Evolutionary conservation across 2,888 invertebrate species (phyloP).

Genomic region (Philhelius pedissequus): DNA sequence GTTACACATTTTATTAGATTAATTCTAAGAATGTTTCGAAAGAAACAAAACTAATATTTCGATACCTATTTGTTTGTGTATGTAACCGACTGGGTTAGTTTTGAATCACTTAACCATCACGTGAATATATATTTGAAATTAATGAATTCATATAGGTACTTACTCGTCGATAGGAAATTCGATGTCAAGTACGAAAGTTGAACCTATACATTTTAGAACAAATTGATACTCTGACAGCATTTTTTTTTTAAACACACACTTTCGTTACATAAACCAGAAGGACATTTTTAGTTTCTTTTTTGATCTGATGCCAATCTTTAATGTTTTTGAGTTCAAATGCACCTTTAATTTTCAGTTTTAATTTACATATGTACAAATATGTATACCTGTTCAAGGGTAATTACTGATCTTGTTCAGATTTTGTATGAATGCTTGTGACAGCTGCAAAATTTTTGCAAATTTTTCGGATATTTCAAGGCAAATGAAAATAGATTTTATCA

Average conservation of each 20-base stretch:
- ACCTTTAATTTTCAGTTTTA: background rate
- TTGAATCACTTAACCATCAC: slow-evolving; percentile 19
- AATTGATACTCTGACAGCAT: background rate
- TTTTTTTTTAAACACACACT: slow-evolving; percentile 11
- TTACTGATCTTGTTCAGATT: too few species aligned
- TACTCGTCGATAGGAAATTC: background rate
- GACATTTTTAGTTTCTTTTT: background rate
- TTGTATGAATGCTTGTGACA: too few species aligned
- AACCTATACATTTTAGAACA: background rate
- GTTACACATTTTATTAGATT: background rate
- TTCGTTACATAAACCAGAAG: slow-evolving; percentile 3
- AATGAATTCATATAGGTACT: background rate
- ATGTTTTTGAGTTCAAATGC: slow-evolving; percentile 17
- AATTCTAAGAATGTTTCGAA: background rate
- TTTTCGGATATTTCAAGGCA: too few species aligned
- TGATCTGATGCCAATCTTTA: slow-evolving; percentile 21
- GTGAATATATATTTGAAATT: slow-evolving; percentile 20
- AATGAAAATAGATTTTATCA: too few species aligned
- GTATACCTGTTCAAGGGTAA: background rate
- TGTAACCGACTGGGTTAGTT: background rate
- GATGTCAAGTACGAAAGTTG: slow-evolving; percentile 9
- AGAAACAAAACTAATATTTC: background rate
- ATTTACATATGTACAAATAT: background rate
- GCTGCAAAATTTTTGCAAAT: too few species aligned
- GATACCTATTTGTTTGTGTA: background rate